Percentiles rank a stretch among this genome's conserved stretches.
phyloP scores from a whole-genome alignment of 92 coral and sea anemone species.

The Diadumene lineata region DNA sequence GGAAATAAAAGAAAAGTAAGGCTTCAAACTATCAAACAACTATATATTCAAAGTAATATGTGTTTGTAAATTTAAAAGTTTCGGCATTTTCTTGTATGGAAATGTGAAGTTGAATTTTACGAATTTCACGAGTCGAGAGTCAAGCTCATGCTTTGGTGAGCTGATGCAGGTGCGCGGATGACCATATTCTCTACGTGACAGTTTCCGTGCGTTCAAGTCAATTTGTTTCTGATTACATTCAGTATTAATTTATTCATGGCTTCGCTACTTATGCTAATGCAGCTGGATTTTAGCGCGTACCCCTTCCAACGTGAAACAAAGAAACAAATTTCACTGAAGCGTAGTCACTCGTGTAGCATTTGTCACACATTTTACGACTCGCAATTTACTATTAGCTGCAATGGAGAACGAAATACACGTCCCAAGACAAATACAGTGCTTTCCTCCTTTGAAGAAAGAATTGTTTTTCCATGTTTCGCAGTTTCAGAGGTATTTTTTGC shows the following conservation, averaged over 20 bases:
- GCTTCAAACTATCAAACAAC: neutral
- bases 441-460: constrained; percentile 25
- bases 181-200: constrained; percentile 3
- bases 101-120: too few relatives aligned
- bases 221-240: constrained; percentile 12
- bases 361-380: neutral
- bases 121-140: neutral
- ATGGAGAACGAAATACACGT: constrained; percentile 11
- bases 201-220: neutral
- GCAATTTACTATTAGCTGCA: neutral
- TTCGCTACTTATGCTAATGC: constrained; percentile 21
- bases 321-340: neutral
- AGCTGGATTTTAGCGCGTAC: constrained; percentile 11
- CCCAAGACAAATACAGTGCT: constrained; percentile 41
- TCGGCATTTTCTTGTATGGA: too few relatives aligned
- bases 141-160: neutral
- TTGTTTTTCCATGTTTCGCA: constrained; percentile 29
- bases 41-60: neutral
- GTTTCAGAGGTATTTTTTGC: constrained; percentile 22
- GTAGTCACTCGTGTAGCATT: neutral
- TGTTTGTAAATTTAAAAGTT: too few relatives aligned
- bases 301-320: constrained; percentile 25
- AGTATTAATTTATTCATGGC: constrained; percentile 39
- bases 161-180: neutral
- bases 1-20: constrained; percentile 71